Percentiles rank a stretch among this genome's conserved stretches.
phyloP scores from a whole-genome alignment of 2,888 invertebrate species.

The Nomada ruficornis region DNA sequence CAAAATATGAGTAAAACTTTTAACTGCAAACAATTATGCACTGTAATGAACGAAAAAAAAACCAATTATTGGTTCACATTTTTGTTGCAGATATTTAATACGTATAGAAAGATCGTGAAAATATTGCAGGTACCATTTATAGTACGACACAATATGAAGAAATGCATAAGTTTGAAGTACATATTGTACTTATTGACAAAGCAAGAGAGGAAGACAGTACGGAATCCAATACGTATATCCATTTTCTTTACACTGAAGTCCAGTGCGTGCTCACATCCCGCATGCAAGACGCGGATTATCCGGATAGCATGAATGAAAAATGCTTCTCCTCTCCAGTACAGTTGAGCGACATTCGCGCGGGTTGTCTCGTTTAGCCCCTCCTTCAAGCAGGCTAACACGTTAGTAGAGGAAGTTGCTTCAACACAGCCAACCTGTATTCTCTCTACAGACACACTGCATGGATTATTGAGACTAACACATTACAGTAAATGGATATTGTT shows the following conservation, averaged over 20 bases:
- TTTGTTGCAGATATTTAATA: background rate
- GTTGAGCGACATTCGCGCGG: conserved; percentile 82
- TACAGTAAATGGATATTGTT: no score
- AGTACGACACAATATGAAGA: background rate
- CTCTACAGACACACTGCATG: conserved; percentile 39
- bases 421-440: background rate
- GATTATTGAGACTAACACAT: no score
- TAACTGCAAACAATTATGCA: no score
- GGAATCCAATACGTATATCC: background rate
- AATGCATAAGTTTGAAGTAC: background rate
- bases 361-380: conserved; percentile 84
- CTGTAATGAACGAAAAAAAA: background rate
- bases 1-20: no score
- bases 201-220: background rate
- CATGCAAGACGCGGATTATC: conserved; percentile 77
- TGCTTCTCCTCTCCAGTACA: conserved; percentile 78
- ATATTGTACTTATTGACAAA: no score
- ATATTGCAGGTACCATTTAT: no score
- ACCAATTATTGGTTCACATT: background rate
- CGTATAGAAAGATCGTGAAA: background rate
- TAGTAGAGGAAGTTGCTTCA: conserved; percentile 17
- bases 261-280: conserved; percentile 83
- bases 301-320: conserved; percentile 74
- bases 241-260: conserved; percentile 59
- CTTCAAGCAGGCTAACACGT: conserved; percentile 78